Conservation (phyloP, 2,888 invertebrate genomes). For the Rotaria sp. region DNA sequence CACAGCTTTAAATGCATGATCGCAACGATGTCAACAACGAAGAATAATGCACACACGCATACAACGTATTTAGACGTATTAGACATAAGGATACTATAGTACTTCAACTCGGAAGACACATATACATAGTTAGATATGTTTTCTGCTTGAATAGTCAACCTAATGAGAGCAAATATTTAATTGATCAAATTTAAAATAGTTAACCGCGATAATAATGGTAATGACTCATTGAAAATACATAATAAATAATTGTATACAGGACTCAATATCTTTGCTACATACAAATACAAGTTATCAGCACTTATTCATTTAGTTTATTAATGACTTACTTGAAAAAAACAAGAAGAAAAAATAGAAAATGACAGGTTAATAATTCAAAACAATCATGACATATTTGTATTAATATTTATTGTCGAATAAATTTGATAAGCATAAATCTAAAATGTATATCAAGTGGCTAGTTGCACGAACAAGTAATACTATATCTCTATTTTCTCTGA, state of each 20-base stretch:
- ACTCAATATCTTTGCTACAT: not conserved
- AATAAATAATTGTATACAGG: not conserved
- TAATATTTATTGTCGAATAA: not conserved
- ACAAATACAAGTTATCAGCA: not conserved
- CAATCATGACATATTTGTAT: not conserved
- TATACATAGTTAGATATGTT: not conserved
- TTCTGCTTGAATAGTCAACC: not conserved
- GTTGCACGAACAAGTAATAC: not conserved
- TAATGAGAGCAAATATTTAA: not conserved
- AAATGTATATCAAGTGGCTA: not conserved
- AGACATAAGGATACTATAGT: not conserved
- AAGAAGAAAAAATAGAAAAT: not conserved
- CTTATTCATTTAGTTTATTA: not conserved
- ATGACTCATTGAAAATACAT: not conserved
- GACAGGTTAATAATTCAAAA: not conserved
- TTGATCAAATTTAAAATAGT: not conserved
- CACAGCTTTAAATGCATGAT: conserved; percentile 7
- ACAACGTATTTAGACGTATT: not conserved
- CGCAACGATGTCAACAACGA: not conserved
- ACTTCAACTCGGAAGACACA: not conserved
- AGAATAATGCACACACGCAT: not conserved
- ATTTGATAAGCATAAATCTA: not conserved
- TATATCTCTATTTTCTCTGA: too few relatives aligned
- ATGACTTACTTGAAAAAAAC: not conserved
- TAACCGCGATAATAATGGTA: not conserved